Evolutionary conservation across 2,113 vertebrate species (phyloP).

Genomic region (Phrynocephalus versicolor): DNA sequence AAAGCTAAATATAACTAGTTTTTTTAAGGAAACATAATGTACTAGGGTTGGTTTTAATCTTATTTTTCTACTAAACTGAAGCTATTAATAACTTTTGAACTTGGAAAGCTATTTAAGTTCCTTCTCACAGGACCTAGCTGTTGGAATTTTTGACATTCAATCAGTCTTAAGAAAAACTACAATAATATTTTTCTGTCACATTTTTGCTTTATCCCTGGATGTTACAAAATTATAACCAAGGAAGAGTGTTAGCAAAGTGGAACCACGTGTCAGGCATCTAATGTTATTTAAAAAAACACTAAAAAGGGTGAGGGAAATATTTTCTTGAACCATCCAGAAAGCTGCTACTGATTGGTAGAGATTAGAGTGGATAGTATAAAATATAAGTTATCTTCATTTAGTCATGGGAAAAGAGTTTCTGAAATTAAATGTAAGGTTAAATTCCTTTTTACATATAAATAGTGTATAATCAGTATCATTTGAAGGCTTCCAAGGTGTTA

Average conservation of each 20-base stretch:
- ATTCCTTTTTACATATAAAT: neutral
- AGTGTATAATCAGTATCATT: neutral
- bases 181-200: slow-evolving; percentile 33
- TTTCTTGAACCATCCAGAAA: neutral
- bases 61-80: slow-evolving; percentile 42
- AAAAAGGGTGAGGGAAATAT: neutral
- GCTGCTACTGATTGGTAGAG: neutral
- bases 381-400: neutral
- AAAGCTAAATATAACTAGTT: slow-evolving; percentile 35
- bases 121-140: slow-evolving; percentile 42
- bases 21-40: slow-evolving; percentile 49
- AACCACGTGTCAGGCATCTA: neutral
- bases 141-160: slow-evolving; percentile 33
- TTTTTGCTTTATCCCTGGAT: too few relatives aligned
- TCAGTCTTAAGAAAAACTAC: slow-evolving; percentile 42
- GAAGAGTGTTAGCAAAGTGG: neutral
- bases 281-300: neutral
- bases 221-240: slow-evolving; percentile 1
- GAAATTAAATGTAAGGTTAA: neutral
- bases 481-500: neutral
- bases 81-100: slow-evolving; percentile 57
- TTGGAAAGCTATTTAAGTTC: slow-evolving; percentile 56
- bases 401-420: neutral
- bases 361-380: neutral
- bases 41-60: slow-evolving; percentile 47